Percentiles rank a stretch among this genome's conserved stretches.
Conservation (phyloP, 2,113 vertebrate genomes). For the Oryzias curvinotus region DNA sequence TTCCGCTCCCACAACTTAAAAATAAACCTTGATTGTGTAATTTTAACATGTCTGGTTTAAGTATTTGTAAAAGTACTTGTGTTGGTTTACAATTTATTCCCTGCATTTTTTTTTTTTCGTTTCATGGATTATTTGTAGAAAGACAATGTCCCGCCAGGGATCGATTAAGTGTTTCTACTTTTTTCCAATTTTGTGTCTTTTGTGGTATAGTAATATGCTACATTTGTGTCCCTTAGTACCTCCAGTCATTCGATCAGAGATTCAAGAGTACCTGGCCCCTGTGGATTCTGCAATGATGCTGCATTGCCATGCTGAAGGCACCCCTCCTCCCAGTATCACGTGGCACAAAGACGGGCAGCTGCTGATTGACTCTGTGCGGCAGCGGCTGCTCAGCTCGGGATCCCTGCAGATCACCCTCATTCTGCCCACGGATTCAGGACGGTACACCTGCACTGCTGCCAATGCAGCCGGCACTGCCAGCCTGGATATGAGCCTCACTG, state of each 20-base stretch:
- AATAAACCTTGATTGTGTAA: no score
- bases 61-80: no score
- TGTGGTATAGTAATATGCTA: no score
- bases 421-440: constrained; percentile 81
- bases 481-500: constrained; percentile 75
- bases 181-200: no score
- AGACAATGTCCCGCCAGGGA: no score
- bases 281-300: constrained; percentile 87
- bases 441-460: constrained; percentile 85
- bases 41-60: no score
- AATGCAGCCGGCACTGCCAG: constrained; percentile 85
- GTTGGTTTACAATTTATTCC: no score
- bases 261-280: constrained; percentile 69
- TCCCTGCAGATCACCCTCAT: constrained; percentile 87
- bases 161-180: no score
- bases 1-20: no score
- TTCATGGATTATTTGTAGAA: no score
- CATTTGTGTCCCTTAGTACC: constrained; percentile 79
- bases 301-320: constrained; percentile 83
- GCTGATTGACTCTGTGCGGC: constrained; percentile 78
- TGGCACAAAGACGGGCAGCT: constrained; percentile 88
- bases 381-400: constrained; percentile 82
- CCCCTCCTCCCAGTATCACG: constrained; percentile 80
- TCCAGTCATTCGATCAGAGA: constrained; percentile 81
- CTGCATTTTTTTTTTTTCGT: rapidly evolving